phyloP scores from a whole-genome alignment of 2,888 invertebrate species.

The Hetaerina titia region DNA sequence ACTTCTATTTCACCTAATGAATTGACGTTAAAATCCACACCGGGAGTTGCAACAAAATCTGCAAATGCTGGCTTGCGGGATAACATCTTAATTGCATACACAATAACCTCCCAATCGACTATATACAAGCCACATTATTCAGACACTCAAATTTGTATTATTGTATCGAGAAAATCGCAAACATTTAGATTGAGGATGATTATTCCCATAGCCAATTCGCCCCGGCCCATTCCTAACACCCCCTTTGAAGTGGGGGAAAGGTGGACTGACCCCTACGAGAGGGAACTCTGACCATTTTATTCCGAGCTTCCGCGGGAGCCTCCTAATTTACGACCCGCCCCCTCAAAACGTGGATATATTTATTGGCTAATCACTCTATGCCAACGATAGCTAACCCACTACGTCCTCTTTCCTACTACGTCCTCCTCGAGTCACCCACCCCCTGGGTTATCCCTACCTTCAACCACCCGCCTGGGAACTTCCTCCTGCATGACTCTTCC shows the following conservation, averaged over 20 bases:
- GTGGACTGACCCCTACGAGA: not conserved
- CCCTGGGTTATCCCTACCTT: not conserved
- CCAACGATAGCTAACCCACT: not conserved
- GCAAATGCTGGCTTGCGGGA: too few relatives aligned
- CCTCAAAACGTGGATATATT: not conserved
- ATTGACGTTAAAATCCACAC: too few relatives aligned
- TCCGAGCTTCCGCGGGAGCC: not conserved
- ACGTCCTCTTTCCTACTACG: not conserved
- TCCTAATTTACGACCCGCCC: not conserved
- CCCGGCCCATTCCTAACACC: not conserved
- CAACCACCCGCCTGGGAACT: not conserved
- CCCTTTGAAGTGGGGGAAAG: not conserved
- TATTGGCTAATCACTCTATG: conserved; percentile 1
- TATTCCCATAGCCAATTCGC: not conserved
- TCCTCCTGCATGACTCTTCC: not conserved
- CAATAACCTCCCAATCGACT: too few relatives aligned
- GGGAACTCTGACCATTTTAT: not conserved
- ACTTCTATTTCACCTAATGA: too few relatives aligned
- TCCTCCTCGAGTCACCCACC: not conserved
- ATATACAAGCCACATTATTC: too few relatives aligned
- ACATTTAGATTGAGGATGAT: not conserved
- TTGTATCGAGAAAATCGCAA: not conserved
- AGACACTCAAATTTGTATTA: not conserved
- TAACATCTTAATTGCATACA: too few relatives aligned
- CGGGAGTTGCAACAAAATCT: too few relatives aligned